Evolutionary conservation across 2,888 invertebrate species (phyloP).

Genomic region (Drosophila helvetica): DNA sequence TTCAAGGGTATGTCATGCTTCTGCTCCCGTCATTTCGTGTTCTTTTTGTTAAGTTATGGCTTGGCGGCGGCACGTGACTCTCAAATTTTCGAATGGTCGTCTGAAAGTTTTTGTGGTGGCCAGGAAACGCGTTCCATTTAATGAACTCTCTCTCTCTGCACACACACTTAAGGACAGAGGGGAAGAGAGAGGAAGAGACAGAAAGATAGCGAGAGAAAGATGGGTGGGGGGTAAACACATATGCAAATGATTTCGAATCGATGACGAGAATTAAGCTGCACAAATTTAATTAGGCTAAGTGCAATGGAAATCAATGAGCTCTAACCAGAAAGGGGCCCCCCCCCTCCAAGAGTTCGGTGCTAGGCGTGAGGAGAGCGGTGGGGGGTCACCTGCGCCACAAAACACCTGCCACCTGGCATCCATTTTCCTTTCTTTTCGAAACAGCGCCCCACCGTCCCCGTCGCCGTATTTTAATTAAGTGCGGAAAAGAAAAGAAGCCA

Average conservation of each 20-base stretch:
- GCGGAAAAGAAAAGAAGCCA: not conserved
- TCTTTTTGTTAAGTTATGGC: not conserved
- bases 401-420: not conserved
- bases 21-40: not conserved
- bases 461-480: not conserved
- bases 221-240: not conserved
- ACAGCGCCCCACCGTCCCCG: not conserved
- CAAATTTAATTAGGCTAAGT: constrained; percentile 74
- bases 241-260: constrained; percentile 38
- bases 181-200: not conserved
- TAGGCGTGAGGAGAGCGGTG: too few species aligned
- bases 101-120: constrained; percentile 26
- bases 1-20: not conserved
- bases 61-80: constrained; percentile 62
- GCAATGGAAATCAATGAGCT: constrained; percentile 60
- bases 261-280: constrained; percentile 43
- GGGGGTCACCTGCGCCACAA: not conserved
- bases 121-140: constrained; percentile 21
- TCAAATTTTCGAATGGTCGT: constrained; percentile 54
- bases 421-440: not conserved
- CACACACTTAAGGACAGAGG: not conserved
- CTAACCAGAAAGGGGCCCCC: too few species aligned
- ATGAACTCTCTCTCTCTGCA: constrained; percentile 34
- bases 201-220: too few species aligned
- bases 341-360: too few species aligned